A percentile compares a stretch with the other conserved stretches of the same genome.
These are phyloP conservation scores for Gymnarchus niloticus DNA, from an alignment of 2,113 vertebrate species.

Conservation along the genomic window DNA sequence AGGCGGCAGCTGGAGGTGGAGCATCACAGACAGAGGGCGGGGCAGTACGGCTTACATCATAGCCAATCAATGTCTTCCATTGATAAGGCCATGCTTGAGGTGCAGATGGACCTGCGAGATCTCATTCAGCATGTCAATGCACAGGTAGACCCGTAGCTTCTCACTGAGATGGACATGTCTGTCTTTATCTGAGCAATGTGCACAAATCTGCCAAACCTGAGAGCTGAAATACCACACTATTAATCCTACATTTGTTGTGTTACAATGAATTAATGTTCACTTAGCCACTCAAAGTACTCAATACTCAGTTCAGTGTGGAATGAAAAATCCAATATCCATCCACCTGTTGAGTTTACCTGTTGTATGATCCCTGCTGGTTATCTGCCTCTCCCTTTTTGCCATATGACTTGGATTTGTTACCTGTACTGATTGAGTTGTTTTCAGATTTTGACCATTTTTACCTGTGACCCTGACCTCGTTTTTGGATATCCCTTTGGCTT, in stretches of 20 bases:
- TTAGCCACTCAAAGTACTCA: neutral
- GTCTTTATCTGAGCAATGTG: neutral
- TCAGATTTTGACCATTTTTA: too few relatives aligned
- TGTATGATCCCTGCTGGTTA: too few relatives aligned
- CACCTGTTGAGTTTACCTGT: too few relatives aligned
- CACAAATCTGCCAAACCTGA: neutral
- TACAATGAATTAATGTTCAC: neutral
- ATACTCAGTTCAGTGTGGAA: neutral
- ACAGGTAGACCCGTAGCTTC: slow-evolving; percentile 45
- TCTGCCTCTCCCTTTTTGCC: too few relatives aligned
- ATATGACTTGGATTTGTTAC: too few relatives aligned
- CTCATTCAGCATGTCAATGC: slow-evolving; percentile 54
- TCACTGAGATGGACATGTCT: neutral
- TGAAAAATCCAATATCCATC: neutral
- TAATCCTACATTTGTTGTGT: neutral
- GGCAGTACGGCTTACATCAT: neutral
- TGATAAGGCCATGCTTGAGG: slow-evolving; percentile 46
- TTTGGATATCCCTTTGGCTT: too few relatives aligned
- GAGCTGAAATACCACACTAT: neutral
- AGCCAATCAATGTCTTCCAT: neutral
- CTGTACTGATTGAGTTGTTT: too few relatives aligned
- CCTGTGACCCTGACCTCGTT: too few relatives aligned
- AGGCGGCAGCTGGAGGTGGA: slow-evolving; percentile 46
- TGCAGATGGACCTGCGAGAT: slow-evolving; percentile 61
- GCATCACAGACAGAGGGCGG: slow-evolving; percentile 17